These are phyloP conservation scores for Crotophaga sulcirostris DNA, from an alignment of 2,113 vertebrate genomes.

Conservation along the genomic window DNA sequence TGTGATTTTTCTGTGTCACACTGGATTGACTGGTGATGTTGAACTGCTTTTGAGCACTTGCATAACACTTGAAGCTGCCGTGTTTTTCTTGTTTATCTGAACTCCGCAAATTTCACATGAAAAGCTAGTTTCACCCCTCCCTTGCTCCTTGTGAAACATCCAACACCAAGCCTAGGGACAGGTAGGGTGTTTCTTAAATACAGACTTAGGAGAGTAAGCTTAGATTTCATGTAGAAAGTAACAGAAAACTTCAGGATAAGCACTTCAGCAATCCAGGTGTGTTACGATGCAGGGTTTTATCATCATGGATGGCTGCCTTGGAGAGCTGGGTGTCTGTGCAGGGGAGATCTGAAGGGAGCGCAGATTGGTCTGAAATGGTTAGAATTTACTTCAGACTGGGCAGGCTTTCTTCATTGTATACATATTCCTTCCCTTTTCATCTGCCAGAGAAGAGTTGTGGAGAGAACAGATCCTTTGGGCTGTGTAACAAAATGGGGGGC, in stretches of 20 bases:
- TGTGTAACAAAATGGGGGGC: not conserved
- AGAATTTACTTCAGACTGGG: not conserved
- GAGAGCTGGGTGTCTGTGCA: not conserved
- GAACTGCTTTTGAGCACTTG: not conserved
- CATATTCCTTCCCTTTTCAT: not conserved
- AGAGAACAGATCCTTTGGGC: not conserved
- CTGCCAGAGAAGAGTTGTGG: not conserved
- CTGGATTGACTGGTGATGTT: not conserved
- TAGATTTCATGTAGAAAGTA: not conserved
- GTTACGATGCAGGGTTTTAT: not conserved
- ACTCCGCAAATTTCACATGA: not conserved
- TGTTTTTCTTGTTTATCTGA: not conserved
- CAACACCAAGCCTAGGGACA: not conserved
- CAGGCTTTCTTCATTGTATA: not conserved
- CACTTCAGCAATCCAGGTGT: not conserved
- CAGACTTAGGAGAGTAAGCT: not conserved
- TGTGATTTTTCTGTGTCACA: not conserved
- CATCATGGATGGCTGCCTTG: not conserved
- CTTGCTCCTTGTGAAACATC: not conserved
- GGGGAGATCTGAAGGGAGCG: not conserved
- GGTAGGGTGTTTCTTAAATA: not conserved
- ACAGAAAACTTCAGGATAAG: not conserved
- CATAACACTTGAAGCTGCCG: not conserved
- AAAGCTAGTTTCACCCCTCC: not conserved
- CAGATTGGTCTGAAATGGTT: not conserved